phyloP scores from a whole-genome alignment of 2,113 vertebrate genomes.

The Apodemus sylvaticus region DNA sequence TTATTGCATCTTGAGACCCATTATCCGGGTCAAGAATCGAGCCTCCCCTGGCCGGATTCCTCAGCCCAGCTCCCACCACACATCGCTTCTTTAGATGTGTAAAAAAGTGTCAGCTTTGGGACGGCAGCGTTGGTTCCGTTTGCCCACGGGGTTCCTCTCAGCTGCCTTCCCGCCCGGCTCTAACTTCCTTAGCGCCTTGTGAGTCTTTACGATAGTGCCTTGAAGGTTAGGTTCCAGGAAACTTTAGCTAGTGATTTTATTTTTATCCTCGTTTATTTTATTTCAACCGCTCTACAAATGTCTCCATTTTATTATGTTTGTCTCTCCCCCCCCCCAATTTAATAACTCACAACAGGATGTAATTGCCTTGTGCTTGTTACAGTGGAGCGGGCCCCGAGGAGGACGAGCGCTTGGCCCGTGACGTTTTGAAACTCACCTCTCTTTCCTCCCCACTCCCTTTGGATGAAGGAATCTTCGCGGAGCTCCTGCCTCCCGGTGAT shows the following conservation, averaged over 20 bases:
- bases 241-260: slow-evolving; percentile 15
- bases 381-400: background rate
- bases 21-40: background rate
- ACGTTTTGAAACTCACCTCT: background rate
- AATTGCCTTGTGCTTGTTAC: background rate
- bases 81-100: background rate
- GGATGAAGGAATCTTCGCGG: background rate
- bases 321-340: slow-evolving; percentile 50
- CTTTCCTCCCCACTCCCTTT: background rate
- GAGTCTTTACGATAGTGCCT: background rate
- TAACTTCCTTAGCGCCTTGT: background rate
- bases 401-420: background rate
- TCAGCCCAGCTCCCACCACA: background rate
- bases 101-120: background rate
- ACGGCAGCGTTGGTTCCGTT: background rate
- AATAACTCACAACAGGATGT: slow-evolving; percentile 43
- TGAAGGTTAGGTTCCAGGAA: background rate
- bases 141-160: background rate
- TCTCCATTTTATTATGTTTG: slow-evolving; percentile 62
- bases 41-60: background rate
- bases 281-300: slow-evolving; percentile 52
- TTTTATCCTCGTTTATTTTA: slow-evolving; percentile 36
- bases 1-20: background rate
- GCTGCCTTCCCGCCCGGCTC: background rate
- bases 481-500: background rate